Evolutionary conservation across 2,113 vertebrate genomes (phyloP).

Genomic region (Labeo catla): DNA sequence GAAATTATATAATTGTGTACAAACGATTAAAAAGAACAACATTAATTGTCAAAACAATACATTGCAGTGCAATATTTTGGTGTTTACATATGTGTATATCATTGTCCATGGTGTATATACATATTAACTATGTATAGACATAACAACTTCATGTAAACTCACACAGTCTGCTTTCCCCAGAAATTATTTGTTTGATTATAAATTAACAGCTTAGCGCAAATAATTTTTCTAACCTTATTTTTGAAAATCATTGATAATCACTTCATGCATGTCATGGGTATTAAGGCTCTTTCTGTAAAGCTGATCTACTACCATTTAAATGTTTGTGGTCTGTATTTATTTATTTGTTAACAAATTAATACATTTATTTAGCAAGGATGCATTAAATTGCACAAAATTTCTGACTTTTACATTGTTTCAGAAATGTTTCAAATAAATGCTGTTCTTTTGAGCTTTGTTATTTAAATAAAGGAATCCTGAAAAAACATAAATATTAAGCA

Average conservation of each 20-base stretch:
- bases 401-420: neutral
- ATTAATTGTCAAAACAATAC: neutral
- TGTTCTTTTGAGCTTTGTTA: neutral
- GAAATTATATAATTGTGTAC: neutral
- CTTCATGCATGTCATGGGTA: neutral
- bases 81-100: neutral
- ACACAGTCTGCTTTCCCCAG: neutral
- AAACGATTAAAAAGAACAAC: neutral
- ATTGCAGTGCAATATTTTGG: neutral
- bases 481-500: neutral
- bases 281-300: neutral
- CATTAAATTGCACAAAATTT: neutral
- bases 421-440: neutral
- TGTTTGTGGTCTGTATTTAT: neutral
- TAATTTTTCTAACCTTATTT: conserved; percentile 10
- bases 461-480: neutral
- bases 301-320: neutral
- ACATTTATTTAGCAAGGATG: neutral
- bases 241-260: neutral
- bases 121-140: neutral
- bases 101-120: neutral
- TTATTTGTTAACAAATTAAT: neutral
- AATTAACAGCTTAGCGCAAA: neutral
- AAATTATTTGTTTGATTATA: neutral
- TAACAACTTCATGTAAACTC: neutral